Evolutionary conservation across 2,797 vertebrate genomes (phyloP), one percentile per base, ranked within the genome.

Genomic region (Muraenolepis orangiensis): DNA sequence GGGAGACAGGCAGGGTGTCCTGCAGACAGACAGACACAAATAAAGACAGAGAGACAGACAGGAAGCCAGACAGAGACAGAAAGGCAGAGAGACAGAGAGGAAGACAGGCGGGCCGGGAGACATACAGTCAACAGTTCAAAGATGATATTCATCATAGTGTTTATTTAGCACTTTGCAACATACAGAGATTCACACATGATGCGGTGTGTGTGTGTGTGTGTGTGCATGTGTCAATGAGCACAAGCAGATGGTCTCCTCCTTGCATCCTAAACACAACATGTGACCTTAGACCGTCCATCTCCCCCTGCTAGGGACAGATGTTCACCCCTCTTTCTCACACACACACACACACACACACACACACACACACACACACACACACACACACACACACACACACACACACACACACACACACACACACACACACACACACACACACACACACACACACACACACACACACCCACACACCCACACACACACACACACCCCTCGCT

Each of bases 191-290:
- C 18, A 30, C 30, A 66, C 67, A 11, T 31, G 28, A n/a, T 51
- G 38, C 77, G 86, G 74, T 74, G 81, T 32, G 72, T 73, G 57
- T 31, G 31, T 3, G 40, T 70, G 46, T 71, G 61, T 20, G 57
- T 36, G 20, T 3, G 20, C 10, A 12, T 6, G 64, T 30, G 66
- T 30, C 20, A 76, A 78, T 85, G 79, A 86, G 81, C 74, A 77
- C 79, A 80, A 87, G 86, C 91, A 93, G 91, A 93, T 91, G 91
- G 91, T 78, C 70, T 18, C 32, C 70, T 18, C 32, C 78, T 81
- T 76, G 85, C 82, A 85, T 87, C 80, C 85, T 81, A 85, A 91
- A 91, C 87, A 92, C 88, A 91, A 90, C 88, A 89, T 87, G 88
- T 85, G 88, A 91, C 82, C 74, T 73, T 31, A 4, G 36, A 70